Base-by-base conservation (phyloP, 2,797 vertebrate species). In the Amniataba percoides region DNA sequence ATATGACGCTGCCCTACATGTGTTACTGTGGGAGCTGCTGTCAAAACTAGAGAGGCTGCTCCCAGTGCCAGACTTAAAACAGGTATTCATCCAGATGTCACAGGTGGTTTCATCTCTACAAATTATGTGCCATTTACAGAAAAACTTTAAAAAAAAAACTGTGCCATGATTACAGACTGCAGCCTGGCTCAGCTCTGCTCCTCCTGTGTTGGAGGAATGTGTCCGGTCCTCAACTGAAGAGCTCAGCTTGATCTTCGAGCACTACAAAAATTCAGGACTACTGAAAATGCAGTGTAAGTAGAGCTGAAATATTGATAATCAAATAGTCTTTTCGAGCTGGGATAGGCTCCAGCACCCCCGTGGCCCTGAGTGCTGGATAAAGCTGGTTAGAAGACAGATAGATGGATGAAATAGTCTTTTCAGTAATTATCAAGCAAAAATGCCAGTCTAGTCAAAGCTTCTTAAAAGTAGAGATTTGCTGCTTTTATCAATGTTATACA, bases 21-120 rank as follows among this genome's bases (percentile, higher is more conserved):
- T 95, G 34, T 91, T 97, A 9, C 70, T 97, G 59, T 96, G 95
- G 91, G 96, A 97, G 84, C 93, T 97, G 52, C 84, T 97, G 10
- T 94, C 92, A 72, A 95, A 94, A 56, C 87, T 97, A 73, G 95
- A 96, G 75, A 95, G 93, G 76, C 78, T 94, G 57, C 72, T 97
- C 21, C 95, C 96, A 0, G 34, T 89, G 1, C 93, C 93, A 31
- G 89, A 94, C 25, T 77, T 95, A 23, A 92, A 95, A 78, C 94
- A 97, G 96, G 97, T 97, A 86, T 43, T 83, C 31, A 49, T 69
- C 14, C 49, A 55, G 27, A 34, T 69, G 57, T 70, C 34, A 42
- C 40, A 14, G n/a, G 7, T 55, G 31, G 11, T 27, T 51, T 23
- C 23, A 27, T 6, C 7, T 21, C 2, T 31, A 16, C n/a, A 73